Conservation (phyloP, 92 coral and sea anemone species). For the Heliopora coerulea region DNA sequence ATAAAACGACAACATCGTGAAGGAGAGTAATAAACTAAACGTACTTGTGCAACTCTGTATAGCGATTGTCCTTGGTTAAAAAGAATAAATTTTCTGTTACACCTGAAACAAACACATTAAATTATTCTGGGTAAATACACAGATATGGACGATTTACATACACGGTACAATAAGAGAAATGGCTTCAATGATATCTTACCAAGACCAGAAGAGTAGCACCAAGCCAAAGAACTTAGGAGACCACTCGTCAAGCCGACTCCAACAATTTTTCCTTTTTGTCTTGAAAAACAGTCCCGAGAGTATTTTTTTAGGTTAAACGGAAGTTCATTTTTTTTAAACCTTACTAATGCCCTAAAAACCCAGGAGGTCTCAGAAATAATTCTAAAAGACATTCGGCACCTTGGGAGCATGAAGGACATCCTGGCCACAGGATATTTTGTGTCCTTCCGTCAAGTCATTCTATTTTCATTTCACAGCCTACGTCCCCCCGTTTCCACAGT, state of each 20-base stretch:
- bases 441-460: no score
- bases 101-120: constrained; percentile 52
- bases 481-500: no score
- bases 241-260: constrained; percentile 29
- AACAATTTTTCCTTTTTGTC: neutral
- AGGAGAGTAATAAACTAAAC: neutral
- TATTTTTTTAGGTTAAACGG: constrained; percentile 1
- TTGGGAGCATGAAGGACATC: constrained; percentile 16
- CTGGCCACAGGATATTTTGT: no score
- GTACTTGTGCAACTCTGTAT: constrained; percentile 69
- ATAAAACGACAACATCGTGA: no score
- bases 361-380: neutral
- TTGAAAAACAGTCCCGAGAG: neutral
- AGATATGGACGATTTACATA: no score
- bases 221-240: constrained; percentile 15
- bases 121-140: no score
- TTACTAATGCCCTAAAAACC: constrained; percentile 12
- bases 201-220: constrained; percentile 25
- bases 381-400: constrained; percentile 13
- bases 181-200: no score
- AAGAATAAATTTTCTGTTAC: constrained; percentile 59
- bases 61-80: constrained; percentile 66
- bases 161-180: no score
- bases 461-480: no score
- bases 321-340: neutral